These are phyloP conservation scores for Tragulus kanchil DNA, from an alignment of 2,113 vertebrate species.

Conservation along the genomic window DNA sequence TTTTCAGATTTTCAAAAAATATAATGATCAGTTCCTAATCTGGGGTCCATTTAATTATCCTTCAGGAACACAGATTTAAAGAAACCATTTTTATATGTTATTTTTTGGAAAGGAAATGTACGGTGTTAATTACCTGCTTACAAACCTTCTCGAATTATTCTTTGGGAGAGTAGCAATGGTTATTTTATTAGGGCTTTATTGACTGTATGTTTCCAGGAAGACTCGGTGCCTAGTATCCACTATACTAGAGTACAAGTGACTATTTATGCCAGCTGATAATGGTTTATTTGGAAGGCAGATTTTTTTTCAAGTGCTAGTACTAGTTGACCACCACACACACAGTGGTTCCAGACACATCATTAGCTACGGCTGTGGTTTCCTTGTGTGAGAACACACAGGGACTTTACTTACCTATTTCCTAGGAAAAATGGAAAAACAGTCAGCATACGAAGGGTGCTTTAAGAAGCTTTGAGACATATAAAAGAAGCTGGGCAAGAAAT, in stretches of 20 bases:
- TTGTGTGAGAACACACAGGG: slow-evolving; percentile 59
- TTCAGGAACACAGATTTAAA: slow-evolving; percentile 70
- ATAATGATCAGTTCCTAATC: slow-evolving; percentile 62
- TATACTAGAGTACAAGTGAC: slow-evolving; percentile 46
- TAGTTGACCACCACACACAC: slow-evolving; percentile 43
- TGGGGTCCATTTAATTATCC: slow-evolving; percentile 42
- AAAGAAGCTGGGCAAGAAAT: slow-evolving; percentile 69
- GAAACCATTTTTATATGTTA: slow-evolving; percentile 52
- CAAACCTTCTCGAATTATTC: slow-evolving; percentile 65
- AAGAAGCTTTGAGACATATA: slow-evolving; percentile 71
- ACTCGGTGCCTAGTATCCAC: slow-evolving; percentile 64
- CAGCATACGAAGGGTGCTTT: slow-evolving; percentile 70
- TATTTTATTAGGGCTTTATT: slow-evolving; percentile 76
- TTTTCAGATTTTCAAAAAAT: not conserved
- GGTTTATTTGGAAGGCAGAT: slow-evolving; percentile 65
- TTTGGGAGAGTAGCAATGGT: slow-evolving; percentile 60
- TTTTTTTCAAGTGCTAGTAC: slow-evolving; percentile 65
- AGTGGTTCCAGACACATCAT: slow-evolving; percentile 61
- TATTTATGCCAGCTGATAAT: slow-evolving; percentile 49
- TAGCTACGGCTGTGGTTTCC: slow-evolving; percentile 63
- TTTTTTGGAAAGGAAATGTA: slow-evolving; percentile 68
- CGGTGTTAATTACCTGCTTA: slow-evolving; percentile 63
- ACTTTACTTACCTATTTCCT: slow-evolving; percentile 81
- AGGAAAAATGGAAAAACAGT: slow-evolving; percentile 77
- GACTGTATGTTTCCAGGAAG: slow-evolving; percentile 70